Evolutionary conservation across 1,140 invertebrate genomes (phyloP), one percentile per base, ranked within the genome.

Genomic region (Agrilus planipennis): DNA sequence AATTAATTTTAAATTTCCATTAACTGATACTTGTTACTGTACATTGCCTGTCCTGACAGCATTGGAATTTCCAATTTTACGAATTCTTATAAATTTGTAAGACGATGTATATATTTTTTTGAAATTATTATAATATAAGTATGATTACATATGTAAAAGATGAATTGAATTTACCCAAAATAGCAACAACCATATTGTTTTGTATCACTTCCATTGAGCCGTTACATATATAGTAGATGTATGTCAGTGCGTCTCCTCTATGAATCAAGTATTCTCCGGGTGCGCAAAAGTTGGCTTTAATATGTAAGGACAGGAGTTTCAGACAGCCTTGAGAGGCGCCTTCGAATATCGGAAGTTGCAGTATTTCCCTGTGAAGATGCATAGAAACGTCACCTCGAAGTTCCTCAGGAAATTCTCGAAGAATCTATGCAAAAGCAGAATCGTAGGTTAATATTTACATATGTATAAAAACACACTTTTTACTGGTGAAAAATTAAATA

Each of bases 201-300:
- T 95, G 92, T 43, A 98, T 83, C 23, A 98, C 93, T 68, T 99
- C 94, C 81, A 99, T 97, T 4, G 91, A 96, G 3, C 94, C 95
- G 53, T 94, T 92, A 62, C 89, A 94, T 22, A 96, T 78, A 61
- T 94, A 94, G 67, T 96, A 95, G 49, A 98, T 86, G 50, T 91
- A 93, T 27, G 87, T 85, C 1, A 99, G 74, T 1, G 94, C 91
- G 60, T 99, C 95, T 15, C 94, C 93, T 66, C 89, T 86, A 65
- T 98, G 93, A 14, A 98, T 85, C 10, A 98, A 71, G 59, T 87
- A 97, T 64, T 99, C 94, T 22, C 93, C 94, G 2, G 94, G 95
- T 37, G 94, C 79, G 68, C 92, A 89, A 70, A 97, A 84, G 70
- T 96, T 84, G 64, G 81, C 85, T 48, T 85, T 75, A 46, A 92